phyloP scores from a whole-genome alignment of 2,113 vertebrate genomes.

The Lampris megalopsis region DNA sequence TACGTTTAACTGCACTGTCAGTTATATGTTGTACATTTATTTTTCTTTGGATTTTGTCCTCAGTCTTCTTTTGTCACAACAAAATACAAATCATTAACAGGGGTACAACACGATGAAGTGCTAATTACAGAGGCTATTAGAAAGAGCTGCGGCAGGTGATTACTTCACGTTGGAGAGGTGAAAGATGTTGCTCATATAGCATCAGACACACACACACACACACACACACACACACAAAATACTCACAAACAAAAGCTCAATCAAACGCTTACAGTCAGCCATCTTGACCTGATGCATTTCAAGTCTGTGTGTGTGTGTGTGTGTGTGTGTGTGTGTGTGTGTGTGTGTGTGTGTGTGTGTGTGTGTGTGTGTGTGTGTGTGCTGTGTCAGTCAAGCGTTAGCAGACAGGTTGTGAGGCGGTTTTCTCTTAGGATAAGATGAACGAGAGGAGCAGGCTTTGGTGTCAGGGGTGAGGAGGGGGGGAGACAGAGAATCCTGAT shows the following conservation, averaged over 20 bases:
- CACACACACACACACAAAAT: not conserved
- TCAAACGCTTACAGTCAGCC: not conserved
- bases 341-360: not conserved
- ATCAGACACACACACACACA: not conserved
- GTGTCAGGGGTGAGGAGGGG: conserved; percentile 62
- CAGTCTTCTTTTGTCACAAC: not conserved
- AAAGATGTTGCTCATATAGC: not conserved
- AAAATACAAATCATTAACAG: not conserved
- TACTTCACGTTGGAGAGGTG: not conserved
- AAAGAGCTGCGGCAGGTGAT: conserved; percentile 35
- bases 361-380: not conserved
- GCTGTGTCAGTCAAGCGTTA: conserved; percentile 25
- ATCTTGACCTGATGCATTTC: not conserved
- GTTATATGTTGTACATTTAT: not conserved
- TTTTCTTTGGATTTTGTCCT: not conserved
- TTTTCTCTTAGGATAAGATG: conserved; percentile 41
- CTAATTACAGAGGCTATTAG: conserved; percentile 19
- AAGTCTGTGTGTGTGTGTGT: not conserved
- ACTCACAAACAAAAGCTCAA: not conserved
- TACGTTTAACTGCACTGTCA: not conserved
- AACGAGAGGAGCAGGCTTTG: conserved; percentile 29
- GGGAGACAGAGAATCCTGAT: conserved; percentile 63
- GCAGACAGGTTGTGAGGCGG: conserved; percentile 9
- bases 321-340: not conserved
- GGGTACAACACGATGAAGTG: not conserved